A percentile compares a stretch with the other conserved stretches of the same genome.
Conservation (phyloP, 2,888 invertebrate genomes). For the Tinea trinotella region DNA sequence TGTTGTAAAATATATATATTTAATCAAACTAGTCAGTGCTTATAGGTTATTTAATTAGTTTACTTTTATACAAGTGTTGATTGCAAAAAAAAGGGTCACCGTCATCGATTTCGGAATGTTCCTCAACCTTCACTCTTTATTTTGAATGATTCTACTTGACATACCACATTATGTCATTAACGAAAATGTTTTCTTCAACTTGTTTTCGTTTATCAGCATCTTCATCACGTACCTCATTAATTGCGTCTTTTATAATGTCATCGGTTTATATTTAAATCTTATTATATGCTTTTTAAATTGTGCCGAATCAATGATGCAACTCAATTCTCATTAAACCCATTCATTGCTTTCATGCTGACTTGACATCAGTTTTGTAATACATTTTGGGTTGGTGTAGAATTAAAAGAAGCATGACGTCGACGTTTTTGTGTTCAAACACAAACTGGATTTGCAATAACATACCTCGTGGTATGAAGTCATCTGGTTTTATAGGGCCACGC, state of each 20-base stretch:
- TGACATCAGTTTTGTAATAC: background rate
- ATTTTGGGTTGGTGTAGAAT: background rate
- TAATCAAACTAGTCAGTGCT: too few relatives aligned
- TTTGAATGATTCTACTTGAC: background rate
- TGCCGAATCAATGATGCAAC: background rate
- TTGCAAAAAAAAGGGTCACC: too few relatives aligned
- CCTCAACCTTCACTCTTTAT: background rate
- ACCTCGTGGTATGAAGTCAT: constrained; percentile 31
- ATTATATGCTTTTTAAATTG: too few relatives aligned
- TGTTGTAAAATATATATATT: too few relatives aligned
- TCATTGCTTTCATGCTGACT: background rate
- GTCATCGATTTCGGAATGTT: background rate
- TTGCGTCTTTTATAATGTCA: background rate
- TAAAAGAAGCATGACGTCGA: background rate
- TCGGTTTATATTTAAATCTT: background rate
- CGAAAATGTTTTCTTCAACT: background rate
- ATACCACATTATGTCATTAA: constrained; percentile 7
- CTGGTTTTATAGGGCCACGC: constrained; percentile 33
- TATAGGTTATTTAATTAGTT: too few relatives aligned
- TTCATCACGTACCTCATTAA: background rate
- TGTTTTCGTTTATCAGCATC: background rate
- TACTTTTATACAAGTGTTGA: background rate
- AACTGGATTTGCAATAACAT: constrained; percentile 16
- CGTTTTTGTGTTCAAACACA: background rate
- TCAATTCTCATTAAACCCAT: background rate